Percentiles rank a stretch among this genome's conserved stretches.
Evolutionary conservation across 1,140 invertebrate genomes (phyloP).

Genomic region (Hormaphis cornu): DNA sequence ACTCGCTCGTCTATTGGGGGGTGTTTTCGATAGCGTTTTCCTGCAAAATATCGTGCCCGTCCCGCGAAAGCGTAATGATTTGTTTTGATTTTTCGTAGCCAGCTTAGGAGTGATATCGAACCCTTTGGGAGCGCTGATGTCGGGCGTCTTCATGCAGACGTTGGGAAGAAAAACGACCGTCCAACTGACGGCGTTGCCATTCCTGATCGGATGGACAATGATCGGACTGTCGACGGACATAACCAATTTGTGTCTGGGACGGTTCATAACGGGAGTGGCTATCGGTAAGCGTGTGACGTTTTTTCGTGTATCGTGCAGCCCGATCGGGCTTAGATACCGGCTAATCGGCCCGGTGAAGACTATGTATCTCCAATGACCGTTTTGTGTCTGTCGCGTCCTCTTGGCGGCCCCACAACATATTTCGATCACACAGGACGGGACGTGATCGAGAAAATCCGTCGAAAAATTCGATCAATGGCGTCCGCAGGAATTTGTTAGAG

Average conservation of each 20-base stretch:
- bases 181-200: constrained; percentile 60
- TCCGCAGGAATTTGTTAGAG: too few relatives aligned
- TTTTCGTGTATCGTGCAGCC: too few relatives aligned
- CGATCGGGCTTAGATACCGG: too few relatives aligned
- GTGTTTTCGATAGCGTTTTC: too few relatives aligned
- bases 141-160: constrained; percentile 56
- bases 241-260: constrained; percentile 36
- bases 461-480: too few relatives aligned
- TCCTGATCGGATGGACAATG: constrained; percentile 62
- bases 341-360: too few relatives aligned
- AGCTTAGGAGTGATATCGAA: constrained; percentile 63
- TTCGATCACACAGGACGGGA: too few relatives aligned
- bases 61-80: too few relatives aligned
- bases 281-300: constrained; percentile 38
- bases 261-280: constrained; percentile 39
- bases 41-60: too few relatives aligned
- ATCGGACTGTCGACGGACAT: constrained; percentile 36
- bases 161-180: constrained; percentile 62
- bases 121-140: constrained; percentile 57
- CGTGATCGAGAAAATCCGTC: too few relatives aligned
- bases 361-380: too few relatives aligned
- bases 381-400: not conserved
- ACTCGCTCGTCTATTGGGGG: too few relatives aligned
- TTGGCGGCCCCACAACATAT: not conserved
- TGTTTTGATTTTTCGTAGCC: constrained; percentile 44